A percentile compares a stretch with the other conserved stretches of the same genome.
phyloP scores from a whole-genome alignment of 2,113 vertebrate species.

The Paraplagusia blochii region DNA sequence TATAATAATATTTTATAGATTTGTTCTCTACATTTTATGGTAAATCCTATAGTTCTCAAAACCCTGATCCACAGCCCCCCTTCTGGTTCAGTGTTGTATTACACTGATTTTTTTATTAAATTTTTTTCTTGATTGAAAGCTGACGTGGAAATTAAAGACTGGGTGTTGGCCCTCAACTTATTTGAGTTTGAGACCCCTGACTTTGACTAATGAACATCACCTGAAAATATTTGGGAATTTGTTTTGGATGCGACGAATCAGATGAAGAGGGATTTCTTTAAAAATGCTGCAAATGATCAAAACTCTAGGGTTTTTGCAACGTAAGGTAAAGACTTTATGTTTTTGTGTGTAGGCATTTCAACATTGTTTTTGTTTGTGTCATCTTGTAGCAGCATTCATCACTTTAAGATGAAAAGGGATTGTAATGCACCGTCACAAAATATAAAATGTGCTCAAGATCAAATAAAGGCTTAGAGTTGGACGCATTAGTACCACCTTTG shows the following conservation, averaged over 20 bases:
- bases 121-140: too few species aligned
- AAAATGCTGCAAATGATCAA: constrained; percentile 56
- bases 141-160: too few species aligned
- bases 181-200: too few species aligned
- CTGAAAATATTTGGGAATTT: constrained; percentile 1
- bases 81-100: too few species aligned
- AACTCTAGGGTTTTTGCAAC: constrained; percentile 30
- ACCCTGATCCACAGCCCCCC: too few species aligned
- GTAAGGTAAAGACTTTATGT: constrained; percentile 26
- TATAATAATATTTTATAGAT: too few species aligned
- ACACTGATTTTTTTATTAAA: too few species aligned
- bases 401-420: constrained; percentile 35
- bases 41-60: too few species aligned
- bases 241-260: constrained; percentile 40
- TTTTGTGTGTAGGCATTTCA: constrained; percentile 28
- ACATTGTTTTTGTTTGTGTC: constrained; percentile 38
- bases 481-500: constrained; percentile 44
- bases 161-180: too few species aligned
- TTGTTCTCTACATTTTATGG: too few species aligned
- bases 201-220: too few species aligned
- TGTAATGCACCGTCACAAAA: constrained; percentile 33
- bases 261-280: constrained; percentile 46
- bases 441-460: constrained; percentile 34
- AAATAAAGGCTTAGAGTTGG: constrained; percentile 32
- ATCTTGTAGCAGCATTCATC: constrained; percentile 30